Conservation (phyloP, 2,888 invertebrate species). For the Cyclophora punctaria region DNA sequence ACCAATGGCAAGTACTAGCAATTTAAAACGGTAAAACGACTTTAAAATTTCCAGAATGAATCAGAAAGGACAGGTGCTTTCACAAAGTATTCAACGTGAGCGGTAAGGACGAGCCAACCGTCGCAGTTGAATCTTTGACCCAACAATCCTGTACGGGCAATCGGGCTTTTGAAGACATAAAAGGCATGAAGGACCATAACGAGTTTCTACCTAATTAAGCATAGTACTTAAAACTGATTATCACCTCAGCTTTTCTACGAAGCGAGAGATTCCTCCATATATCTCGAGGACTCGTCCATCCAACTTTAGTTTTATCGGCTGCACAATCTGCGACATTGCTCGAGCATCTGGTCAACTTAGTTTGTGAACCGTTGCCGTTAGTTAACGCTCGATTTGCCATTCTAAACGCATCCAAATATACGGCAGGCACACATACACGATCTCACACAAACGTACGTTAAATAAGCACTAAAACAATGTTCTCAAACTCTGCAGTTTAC, state of each 20-base stretch:
- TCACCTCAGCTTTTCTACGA: slow-evolving; percentile 67
- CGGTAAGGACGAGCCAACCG: too few species aligned
- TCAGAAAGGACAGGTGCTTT: too few species aligned
- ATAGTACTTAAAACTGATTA: too few species aligned
- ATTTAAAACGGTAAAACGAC: too few species aligned
- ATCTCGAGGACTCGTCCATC: slow-evolving; percentile 68
- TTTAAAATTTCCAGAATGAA: too few species aligned
- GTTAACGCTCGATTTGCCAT: slow-evolving; percentile 55
- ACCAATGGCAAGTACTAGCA: too few species aligned
- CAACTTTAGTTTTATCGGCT: slow-evolving; percentile 60
- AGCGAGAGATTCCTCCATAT: slow-evolving; percentile 69
- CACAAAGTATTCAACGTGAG: too few species aligned
- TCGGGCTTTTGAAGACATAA: too few species aligned
- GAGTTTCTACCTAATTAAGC: too few species aligned
- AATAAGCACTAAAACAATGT: slow-evolving; percentile 18
- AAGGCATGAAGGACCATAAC: too few species aligned
- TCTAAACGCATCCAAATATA: slow-evolving; percentile 36
- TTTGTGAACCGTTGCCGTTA: slow-evolving; percentile 47
- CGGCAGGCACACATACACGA: slow-evolving; percentile 9
- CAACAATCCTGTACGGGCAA: too few species aligned
- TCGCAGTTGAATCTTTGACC: too few species aligned
- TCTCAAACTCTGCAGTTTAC: slow-evolving; percentile 22
- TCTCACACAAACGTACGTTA: slow-evolving; percentile 15
- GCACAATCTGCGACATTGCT: slow-evolving; percentile 61
- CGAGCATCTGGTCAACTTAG: slow-evolving; percentile 57